Base-by-base conservation (phyloP, 2,113 vertebrate genomes). In the Albula goreensis region DNA sequence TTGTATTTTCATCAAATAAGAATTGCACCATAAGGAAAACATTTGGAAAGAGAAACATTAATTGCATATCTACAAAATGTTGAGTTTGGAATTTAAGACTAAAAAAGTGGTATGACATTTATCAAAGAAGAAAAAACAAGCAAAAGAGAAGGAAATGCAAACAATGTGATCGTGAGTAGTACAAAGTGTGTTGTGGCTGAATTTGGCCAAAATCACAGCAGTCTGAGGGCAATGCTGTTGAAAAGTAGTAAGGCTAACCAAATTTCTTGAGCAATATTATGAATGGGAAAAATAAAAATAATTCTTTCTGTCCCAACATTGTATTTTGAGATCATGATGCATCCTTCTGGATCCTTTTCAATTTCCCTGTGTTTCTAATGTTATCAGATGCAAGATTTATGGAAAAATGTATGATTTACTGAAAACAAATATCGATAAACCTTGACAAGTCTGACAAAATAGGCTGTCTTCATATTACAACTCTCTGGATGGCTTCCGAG, bases 1-100 rank as follows among this genome's bases (percentile, higher is more conserved):
- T 94, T 93, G 92, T 95, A 92, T 94, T 96, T 94, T 50, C 93
- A 95, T 90, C 93, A 92, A 94, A 94, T 49, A 89, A 90, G 78
- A 94, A 94, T 94, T 95, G 94, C 94, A 95, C 93, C 89, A 87
- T 31, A 66, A 52, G 91, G 88, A 19, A 66, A 19, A 66, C 22
- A 66, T 90, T 91, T 92, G 94, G 89, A 94, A 80, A 78, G 63
- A 89, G 83, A 87, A 89, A 80, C 88, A 87, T 63, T 81, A 85
- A 86, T 82, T 79, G 3, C 60, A 66, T 19, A 66, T 66, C 60
- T 66, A 66, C 17, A 66, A 86, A 89, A 79, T 80, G 0, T 92
- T 81, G 87, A 92, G 94, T 94, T 94, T 95, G 31, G 31, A 41
- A 41, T 41, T 41, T 41, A 41, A 41, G 31, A 41, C 31, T 41